Conservation (phyloP, 2,888 invertebrate species). For the Acleris holmiana region DNA sequence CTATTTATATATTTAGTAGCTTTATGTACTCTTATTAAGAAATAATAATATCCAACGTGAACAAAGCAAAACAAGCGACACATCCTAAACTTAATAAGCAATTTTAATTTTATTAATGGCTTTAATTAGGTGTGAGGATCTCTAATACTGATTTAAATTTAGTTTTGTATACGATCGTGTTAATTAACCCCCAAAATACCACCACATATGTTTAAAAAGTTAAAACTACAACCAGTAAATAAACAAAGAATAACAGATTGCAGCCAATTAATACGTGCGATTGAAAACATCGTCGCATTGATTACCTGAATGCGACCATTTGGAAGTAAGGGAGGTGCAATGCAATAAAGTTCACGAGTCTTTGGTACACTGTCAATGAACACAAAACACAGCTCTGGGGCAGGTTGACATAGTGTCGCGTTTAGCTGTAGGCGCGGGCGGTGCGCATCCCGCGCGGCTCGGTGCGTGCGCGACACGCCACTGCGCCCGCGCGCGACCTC, state of each 20-base stretch:
- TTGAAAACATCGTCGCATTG: background rate
- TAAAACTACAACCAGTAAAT: too few relatives aligned
- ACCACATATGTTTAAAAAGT: background rate
- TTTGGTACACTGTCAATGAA: constrained; percentile 55
- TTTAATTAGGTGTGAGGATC: too few relatives aligned
- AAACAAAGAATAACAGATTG: background rate
- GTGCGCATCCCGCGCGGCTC: constrained; percentile 53
- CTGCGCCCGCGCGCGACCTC: constrained; percentile 57
- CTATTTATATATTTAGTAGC: too few relatives aligned
- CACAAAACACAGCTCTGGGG: constrained; percentile 55
- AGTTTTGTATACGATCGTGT: too few relatives aligned
- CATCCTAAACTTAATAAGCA: too few relatives aligned
- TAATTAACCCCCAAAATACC: background rate
- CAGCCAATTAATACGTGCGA: background rate
- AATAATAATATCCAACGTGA: too few relatives aligned
- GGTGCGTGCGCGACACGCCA: constrained; percentile 42
- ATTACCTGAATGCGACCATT: constrained; percentile 66
- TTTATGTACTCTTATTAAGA: too few relatives aligned
- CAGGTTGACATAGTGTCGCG: constrained; percentile 50
- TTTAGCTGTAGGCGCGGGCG: constrained; percentile 44
- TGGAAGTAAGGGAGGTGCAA: constrained; percentile 50
- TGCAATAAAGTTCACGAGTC: constrained; percentile 48
- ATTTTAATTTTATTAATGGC: too few relatives aligned
- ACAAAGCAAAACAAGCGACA: too few relatives aligned
- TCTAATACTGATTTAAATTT: too few relatives aligned